Base-by-base conservation (phyloP, 2,888 invertebrate genomes). In the Eupithecia centaureata region DNA sequence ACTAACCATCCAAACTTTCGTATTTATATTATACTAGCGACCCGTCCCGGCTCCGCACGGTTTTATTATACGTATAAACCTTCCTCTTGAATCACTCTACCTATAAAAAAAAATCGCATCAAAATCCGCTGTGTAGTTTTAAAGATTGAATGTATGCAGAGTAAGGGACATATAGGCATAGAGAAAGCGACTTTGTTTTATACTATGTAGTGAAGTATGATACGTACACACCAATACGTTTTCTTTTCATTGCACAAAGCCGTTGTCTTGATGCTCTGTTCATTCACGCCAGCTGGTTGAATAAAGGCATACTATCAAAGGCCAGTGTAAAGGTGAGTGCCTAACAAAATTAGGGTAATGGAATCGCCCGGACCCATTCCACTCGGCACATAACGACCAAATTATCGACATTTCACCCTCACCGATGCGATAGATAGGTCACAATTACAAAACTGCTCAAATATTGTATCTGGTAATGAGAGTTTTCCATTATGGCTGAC, bases 281-380 rank as follows among this genome's bases (percentile, higher is more conserved):
- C 57, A 57, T 57, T 57, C 57, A 57, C 51, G 25, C 59, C 22
- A 59, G 18, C 13, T 59, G 33, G 33, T 38, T 35, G 47, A 42
- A 47, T 47, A 42, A 61, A 60, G 38, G 35, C 18, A 30, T 59
- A 25, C 28, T 35, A 28, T 38, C 42, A 60, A 57, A 57, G 57
- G 32, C 12, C 59, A 47, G 30, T 32, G 32, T 32, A 57, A 57
- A 57, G 57, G 38, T 57, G 57, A 57, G 47, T 22, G 18, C 61
- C 57, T 70, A 66, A 65, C 54, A 68, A 74, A 73, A 75, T 74
- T 75, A 72, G 75, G 73, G 59, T 74, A 73, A 74, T 73, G 68
- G 71, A 59, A 28, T n/a, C 25, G 56, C 54, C 70, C 69, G 60
- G 57, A 67, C 66, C 72, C 67, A 68, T 72, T 69, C 67, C 74